These are phyloP conservation scores for Colletes collaris DNA, from an alignment of 2,888 invertebrate species.

Conservation along the genomic window DNA sequence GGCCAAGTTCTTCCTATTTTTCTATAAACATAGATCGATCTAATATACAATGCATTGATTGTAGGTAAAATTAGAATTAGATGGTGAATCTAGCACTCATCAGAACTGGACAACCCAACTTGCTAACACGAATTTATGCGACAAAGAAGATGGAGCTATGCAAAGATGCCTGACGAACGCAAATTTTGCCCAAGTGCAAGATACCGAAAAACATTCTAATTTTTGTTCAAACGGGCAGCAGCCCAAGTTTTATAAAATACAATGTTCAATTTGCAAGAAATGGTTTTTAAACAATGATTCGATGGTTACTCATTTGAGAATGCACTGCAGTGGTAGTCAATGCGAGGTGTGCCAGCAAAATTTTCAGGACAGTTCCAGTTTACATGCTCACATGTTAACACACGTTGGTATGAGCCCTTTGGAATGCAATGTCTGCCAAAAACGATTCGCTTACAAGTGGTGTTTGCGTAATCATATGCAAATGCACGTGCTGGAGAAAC, in stretches of 20 bases:
- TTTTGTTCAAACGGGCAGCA: constrained; percentile 68
- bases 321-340: constrained; percentile 76
- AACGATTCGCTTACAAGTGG: constrained; percentile 79
- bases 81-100: constrained; percentile 75
- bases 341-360: constrained; percentile 79
- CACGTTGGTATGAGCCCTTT: constrained; percentile 79
- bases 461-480: constrained; percentile 79
- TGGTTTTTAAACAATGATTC: constrained; percentile 82
- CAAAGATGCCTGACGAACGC: constrained; percentile 70
- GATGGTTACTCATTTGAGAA: constrained; percentile 79
- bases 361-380: constrained; percentile 74
- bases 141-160: constrained; percentile 75
- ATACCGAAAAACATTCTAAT: constrained; percentile 59
- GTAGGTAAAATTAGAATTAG: constrained; percentile 79
- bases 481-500: constrained; percentile 76
- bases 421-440: constrained; percentile 79
- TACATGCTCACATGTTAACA: constrained; percentile 79
- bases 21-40: constrained; percentile 12
- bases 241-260: constrained; percentile 80
- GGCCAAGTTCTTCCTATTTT: background rate
- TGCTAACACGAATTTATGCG: constrained; percentile 73
- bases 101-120: constrained; percentile 78
- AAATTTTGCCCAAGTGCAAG: constrained; percentile 65
- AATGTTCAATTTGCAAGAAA: constrained; percentile 80
- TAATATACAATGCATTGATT: constrained; percentile 19